phyloP scores from a whole-genome alignment of 2,113 vertebrate genomes.

The Otus sunia region DNA sequence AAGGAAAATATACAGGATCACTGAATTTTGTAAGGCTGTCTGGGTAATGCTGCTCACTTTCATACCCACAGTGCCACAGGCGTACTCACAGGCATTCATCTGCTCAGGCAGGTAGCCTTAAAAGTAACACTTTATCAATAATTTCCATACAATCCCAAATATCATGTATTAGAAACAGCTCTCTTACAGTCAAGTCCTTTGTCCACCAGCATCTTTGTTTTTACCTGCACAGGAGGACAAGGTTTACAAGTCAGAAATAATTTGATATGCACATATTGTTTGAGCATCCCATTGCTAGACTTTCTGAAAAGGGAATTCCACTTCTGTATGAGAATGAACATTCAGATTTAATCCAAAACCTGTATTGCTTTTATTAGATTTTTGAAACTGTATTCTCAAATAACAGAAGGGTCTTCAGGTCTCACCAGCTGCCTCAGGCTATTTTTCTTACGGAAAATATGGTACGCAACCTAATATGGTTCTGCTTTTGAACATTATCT shows the following conservation, averaged over 20 bases:
- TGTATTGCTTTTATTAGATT: not conserved
- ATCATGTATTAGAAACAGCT: fast-evolving
- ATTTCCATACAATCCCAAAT: not conserved
- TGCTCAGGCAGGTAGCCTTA: not conserved
- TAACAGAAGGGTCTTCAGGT: not conserved
- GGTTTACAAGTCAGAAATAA: not conserved
- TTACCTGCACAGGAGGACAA: not conserved
- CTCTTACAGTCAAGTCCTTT: not conserved
- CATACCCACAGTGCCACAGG: not conserved
- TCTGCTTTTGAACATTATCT: not conserved
- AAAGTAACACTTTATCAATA: not conserved
- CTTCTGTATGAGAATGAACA: not conserved
- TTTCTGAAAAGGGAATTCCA: not conserved
- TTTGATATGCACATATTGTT: fast-evolving
- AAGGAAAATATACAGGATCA: not conserved
- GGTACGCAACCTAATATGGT: not conserved
- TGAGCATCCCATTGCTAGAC: not conserved
- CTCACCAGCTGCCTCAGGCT: not conserved
- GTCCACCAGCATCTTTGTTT: not conserved
- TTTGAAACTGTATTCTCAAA: not conserved
- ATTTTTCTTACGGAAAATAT: not conserved
- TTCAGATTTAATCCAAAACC: not conserved
- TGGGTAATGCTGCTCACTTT: not conserved
- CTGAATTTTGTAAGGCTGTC: not conserved
- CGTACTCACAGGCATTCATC: too few species aligned